Evolutionary conservation across 2,888 invertebrate genomes (phyloP).

Genomic region (Linnaemya tessellans): DNA sequence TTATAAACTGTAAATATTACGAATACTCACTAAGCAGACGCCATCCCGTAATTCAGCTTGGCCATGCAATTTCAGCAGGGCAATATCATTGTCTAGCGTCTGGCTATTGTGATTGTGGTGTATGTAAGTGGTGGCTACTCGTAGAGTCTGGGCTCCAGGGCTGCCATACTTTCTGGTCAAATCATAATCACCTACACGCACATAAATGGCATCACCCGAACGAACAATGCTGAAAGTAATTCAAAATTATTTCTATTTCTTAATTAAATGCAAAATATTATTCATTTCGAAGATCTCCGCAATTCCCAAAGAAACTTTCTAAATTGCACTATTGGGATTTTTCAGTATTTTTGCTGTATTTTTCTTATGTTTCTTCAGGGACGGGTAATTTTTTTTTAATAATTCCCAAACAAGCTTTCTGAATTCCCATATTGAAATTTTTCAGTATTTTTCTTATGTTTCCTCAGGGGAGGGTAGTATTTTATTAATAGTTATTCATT

Average conservation of each 20-base stretch:
- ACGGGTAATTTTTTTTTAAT: no score
- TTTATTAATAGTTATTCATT: no score
- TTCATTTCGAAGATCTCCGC: no score
- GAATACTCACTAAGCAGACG: conserved; percentile 83
- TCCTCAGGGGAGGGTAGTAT: no score
- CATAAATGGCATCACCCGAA: conserved; percentile 97
- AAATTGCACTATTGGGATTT: no score
- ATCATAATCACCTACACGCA: conserved; percentile 96
- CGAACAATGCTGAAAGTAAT: conserved; percentile 89
- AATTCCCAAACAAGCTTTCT: no score
- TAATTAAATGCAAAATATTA: not conserved
- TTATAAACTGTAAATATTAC: not conserved
- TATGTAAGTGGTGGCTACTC: conserved; percentile 96
- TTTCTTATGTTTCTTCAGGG: no score
- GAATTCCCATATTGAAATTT: no score
- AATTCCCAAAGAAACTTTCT: no score
- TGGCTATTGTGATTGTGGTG: conserved; percentile 98
- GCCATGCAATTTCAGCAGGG: conserved; percentile 93
- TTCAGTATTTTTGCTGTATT: no score
- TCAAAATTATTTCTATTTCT: not conserved
- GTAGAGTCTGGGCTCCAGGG: conserved; percentile 94
- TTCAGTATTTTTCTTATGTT: no score
- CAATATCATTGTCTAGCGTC: conserved; percentile 97
- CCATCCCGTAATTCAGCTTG: conserved; percentile 95
- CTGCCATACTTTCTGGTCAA: conserved; percentile 95